phyloP scores from a whole-genome alignment of 2,888 invertebrate species.

The Liopterus haemorrhoidalis region DNA sequence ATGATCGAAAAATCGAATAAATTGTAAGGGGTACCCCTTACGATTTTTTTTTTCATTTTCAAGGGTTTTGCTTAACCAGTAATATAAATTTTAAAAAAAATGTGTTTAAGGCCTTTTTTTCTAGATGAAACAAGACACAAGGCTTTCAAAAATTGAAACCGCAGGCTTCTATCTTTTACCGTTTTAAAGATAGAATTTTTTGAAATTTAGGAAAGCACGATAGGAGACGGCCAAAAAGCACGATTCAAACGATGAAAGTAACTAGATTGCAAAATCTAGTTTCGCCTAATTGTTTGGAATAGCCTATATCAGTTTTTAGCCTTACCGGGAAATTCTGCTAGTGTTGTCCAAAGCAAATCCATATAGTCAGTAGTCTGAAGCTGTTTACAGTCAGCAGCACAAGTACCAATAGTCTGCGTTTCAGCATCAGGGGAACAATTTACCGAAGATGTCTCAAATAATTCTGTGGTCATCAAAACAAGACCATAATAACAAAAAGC shows the following conservation, averaged over 20 bases:
- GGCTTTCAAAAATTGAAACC: too few species aligned
- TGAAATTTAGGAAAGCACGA: too few species aligned
- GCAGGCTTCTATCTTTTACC: too few species aligned
- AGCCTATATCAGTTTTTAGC: too few species aligned
- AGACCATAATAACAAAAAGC: constrained; percentile 94
- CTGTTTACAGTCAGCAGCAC: constrained; percentile 63
- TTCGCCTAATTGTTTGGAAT: too few species aligned
- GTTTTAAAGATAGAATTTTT: too few species aligned
- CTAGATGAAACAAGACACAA: too few species aligned
- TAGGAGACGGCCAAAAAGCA: too few species aligned
- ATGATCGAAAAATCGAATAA: constrained; percentile 10
- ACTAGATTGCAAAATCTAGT: too few species aligned
- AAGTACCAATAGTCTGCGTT: constrained; percentile 46
- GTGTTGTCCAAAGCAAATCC: constrained; percentile 87
- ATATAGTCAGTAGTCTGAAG: constrained; percentile 83
- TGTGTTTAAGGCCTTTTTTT: background rate
- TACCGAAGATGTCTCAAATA: constrained; percentile 63
- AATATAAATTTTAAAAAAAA: background rate
- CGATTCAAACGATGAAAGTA: too few species aligned
- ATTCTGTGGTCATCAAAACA: constrained; percentile 89
- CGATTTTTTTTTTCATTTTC: too few species aligned
- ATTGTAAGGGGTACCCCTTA: too few species aligned
- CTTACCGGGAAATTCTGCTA: constrained; percentile 92
- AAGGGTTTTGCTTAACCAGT: constrained; percentile 4
- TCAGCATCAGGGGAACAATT: constrained; percentile 41